These are phyloP conservation scores for Clepsis dumicolana DNA, from an alignment of 2,888 invertebrate species.

Conservation along the genomic window DNA sequence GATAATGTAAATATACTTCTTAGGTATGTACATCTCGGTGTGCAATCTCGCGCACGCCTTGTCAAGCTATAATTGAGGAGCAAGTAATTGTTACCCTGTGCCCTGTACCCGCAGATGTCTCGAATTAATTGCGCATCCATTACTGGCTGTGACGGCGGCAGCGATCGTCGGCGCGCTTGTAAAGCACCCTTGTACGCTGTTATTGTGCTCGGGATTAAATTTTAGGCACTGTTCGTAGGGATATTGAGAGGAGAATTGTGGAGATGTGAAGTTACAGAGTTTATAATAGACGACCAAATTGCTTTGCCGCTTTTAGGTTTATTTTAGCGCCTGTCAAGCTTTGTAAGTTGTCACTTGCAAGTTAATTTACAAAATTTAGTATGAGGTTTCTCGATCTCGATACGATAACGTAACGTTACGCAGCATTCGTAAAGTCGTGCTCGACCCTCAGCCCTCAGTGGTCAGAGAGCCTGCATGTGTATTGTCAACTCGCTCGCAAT, in stretches of 20 bases:
- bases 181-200: slow-evolving; percentile 21
- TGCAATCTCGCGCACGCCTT: background rate
- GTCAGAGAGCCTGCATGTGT: no score
- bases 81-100: background rate
- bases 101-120: slow-evolving; percentile 7
- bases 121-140: slow-evolving; percentile 24
- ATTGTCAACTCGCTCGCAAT: no score
- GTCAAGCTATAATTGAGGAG: slow-evolving; percentile 9
- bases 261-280: background rate
- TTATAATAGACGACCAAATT: no score
- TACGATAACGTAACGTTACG: no score
- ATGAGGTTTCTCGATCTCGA: no score
- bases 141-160: slow-evolving; percentile 22
- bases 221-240: background rate
- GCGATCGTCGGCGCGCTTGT: slow-evolving; percentile 10
- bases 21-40: background rate
- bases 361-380: no score
- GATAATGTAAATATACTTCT: no score
- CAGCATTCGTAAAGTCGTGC: no score
- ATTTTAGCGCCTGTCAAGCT: no score
- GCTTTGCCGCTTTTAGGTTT: no score
- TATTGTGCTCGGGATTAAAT: slow-evolving; percentile 15
- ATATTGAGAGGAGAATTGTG: background rate
- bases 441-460: no score
- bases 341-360: no score